phyloP scores from a whole-genome alignment of 2,797 vertebrate species.

The Helarctos malayanus region DNA sequence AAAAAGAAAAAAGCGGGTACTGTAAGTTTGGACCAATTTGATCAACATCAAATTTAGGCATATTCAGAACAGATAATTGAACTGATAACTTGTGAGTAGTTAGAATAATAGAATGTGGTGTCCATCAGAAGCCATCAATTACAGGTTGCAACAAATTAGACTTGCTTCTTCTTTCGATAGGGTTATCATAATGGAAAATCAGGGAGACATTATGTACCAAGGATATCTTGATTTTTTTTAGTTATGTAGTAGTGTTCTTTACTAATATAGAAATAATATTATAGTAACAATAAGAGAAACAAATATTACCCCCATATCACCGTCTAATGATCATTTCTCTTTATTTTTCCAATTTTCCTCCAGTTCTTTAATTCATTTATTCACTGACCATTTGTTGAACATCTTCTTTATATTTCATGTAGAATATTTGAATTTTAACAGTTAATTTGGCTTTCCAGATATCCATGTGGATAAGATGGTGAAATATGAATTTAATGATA shows the following conservation, averaged over 20 bases:
- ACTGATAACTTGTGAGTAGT: neutral
- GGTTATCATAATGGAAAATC: neutral
- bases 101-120: conserved; percentile 3
- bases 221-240: neutral
- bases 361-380: neutral
- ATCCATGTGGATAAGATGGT: neutral
- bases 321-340: conserved; percentile 26
- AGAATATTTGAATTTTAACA: conserved; percentile 21
- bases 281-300: neutral
- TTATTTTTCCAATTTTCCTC: neutral
- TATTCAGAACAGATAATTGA: neutral
- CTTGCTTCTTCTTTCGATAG: conserved; percentile 18
- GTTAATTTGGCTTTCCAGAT: neutral
- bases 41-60: conserved; percentile 1
- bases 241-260: conserved; percentile 25
- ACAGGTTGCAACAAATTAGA: neutral
- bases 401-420: neutral
- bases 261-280: neutral
- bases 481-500: conserved; percentile 1
- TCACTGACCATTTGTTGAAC: neutral
- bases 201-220: neutral
- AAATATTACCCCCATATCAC: neutral
- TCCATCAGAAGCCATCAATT: conserved; percentile 5
- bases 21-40: neutral
- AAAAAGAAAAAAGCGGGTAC: neutral